These are phyloP conservation scores for Cyphomyrmex costatus DNA, from an alignment of 1,140 invertebrate species.

Conservation along the genomic window DNA sequence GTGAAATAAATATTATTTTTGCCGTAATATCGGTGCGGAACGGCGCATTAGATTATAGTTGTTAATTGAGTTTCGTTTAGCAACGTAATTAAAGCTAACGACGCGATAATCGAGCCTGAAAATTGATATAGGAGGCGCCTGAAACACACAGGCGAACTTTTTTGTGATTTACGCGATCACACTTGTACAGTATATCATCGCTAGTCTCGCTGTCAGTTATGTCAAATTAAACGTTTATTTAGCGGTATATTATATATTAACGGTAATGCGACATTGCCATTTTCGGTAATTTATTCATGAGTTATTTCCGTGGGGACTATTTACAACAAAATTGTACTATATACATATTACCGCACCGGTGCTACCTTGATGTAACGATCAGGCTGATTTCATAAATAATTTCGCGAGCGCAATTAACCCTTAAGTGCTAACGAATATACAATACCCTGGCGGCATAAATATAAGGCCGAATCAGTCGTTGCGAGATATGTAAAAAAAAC, in stretches of 20 bases:
- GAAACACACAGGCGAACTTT: conserved; percentile 10
- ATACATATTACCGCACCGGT: conserved; percentile 1
- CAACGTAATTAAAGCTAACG: conserved; percentile 25
- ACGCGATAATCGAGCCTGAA: background rate
- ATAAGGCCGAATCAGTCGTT: background rate
- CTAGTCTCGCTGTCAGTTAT: conserved; percentile 26
- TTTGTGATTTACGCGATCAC: background rate
- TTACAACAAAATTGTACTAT: conserved; percentile 45
- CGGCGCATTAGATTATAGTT: conserved; percentile 29
- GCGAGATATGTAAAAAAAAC: background rate
- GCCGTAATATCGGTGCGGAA: conserved; percentile 7
- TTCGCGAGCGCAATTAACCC: conserved; percentile 28
- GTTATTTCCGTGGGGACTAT: conserved; percentile 14
- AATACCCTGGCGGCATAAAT: background rate
- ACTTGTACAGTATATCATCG: background rate
- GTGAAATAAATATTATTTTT: conserved; percentile 33
- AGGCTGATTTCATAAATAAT: conserved; percentile 48
- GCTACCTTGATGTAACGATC: conserved; percentile 16
- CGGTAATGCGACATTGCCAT: conserved; percentile 19
- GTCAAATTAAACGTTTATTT: conserved; percentile 40
- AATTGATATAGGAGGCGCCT: background rate
- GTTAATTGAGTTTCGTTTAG: conserved; percentile 35
- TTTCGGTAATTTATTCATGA: conserved; percentile 58
- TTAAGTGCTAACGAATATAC: conserved; percentile 23
- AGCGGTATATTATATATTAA: conserved; percentile 43